Evolutionary conservation across 2,797 vertebrate species (phyloP).

Genomic region (Sebastes kiyomatsui): DNA sequence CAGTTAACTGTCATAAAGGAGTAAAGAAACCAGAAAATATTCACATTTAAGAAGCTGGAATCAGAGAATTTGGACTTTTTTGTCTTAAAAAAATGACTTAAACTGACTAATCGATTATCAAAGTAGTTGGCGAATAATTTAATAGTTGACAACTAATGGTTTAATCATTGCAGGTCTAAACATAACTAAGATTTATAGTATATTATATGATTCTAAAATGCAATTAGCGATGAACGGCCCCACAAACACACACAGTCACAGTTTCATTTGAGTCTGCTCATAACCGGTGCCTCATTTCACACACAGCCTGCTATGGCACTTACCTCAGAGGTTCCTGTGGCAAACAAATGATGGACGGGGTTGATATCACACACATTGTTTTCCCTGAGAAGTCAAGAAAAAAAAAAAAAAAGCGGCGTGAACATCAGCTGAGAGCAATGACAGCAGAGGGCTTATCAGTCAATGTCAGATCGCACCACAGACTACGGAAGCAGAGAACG

Average conservation of each 20-base stretch:
- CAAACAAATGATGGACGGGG: constrained; percentile 91
- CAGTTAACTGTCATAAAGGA: too few relatives aligned
- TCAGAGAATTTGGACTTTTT: too few relatives aligned
- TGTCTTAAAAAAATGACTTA: too few relatives aligned
- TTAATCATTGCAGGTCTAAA: too few relatives aligned
- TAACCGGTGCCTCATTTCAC: neutral
- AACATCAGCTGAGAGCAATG: neutral
- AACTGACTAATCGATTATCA: too few relatives aligned
- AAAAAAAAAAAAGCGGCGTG: neutral
- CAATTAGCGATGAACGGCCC: neutral
- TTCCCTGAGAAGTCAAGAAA: constrained; percentile 79
- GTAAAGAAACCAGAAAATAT: too few relatives aligned
- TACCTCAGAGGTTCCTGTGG: constrained; percentile 93
- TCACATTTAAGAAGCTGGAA: too few relatives aligned
- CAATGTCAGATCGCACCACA: neutral
- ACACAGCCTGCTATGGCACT: constrained; percentile 15
- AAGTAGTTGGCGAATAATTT: too few relatives aligned
- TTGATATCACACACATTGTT: constrained; percentile 96
- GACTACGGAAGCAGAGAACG: neutral
- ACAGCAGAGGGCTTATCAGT: neutral
- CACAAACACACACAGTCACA: neutral
- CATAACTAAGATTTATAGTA: too few relatives aligned
- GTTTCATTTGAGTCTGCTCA: neutral
- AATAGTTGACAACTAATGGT: too few relatives aligned
- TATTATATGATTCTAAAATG: neutral